Evolutionary conservation across 2,113 vertebrate species (phyloP), one percentile per base, ranked within the genome.

Genomic region (Sinocyclocheilus rhinocerous): DNA sequence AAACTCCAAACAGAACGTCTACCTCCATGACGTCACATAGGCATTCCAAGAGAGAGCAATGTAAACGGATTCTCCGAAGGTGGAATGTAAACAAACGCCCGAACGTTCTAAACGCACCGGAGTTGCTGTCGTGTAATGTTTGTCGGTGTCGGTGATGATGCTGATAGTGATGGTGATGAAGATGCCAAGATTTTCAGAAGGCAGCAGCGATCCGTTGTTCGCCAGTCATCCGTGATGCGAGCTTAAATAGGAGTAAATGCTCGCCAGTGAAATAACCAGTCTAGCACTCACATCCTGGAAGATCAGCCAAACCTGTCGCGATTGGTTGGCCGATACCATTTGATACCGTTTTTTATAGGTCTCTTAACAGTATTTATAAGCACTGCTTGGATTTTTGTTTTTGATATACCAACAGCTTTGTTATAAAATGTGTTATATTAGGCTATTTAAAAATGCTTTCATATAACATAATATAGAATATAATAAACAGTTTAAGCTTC

Each of bases 191-290:
- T 83, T 55, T 29, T n/a, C 81, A 70, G 29, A 36, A 0, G 55
- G 55, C 55, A 59, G 83, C 84, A 90, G 91, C 88, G 90, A 88
- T 92, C 92, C 91, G 92, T 88, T 73, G 24, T 59, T 18, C 48
- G 22, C 90, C 89, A 89, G 77, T 86, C 76, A 82, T 73, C 73
- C 61, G 90, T 65, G 88, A 85, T 88, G 6, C 90, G 83, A 89
- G 88, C 90, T 94, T 93, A 94, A 94, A 94, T 93, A 93, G 80
- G 93, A 88, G 88, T 93, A 92, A 89, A 86, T 76, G 88, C 92
- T 87, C 48, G 86, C 76, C 90, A 86, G 72, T 57, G 89, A 89
- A 85, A 73, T 67, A 90, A 61, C 85, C 90, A 89, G 90, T 88
- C 78, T 69, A 61, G 65, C 84, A 59, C 81, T 76, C 85, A 84